Base-by-base conservation (phyloP, 2,113 vertebrate genomes). In the Bufo gargarizans region DNA sequence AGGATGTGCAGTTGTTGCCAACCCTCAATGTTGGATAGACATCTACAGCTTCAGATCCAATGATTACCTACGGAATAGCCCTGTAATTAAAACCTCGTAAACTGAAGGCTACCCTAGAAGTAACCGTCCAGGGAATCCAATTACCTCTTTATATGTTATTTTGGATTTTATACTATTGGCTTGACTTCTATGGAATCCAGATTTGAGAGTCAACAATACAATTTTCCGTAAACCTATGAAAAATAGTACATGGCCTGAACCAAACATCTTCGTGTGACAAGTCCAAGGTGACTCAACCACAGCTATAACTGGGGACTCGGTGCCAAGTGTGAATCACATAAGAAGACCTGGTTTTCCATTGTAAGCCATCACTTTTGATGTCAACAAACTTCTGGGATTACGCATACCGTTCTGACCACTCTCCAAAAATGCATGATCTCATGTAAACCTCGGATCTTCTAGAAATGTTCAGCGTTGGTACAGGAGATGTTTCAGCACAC, bases 181-280 rank as follows among this genome's bases (percentile, higher is more conserved):
- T 78, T 78, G 76, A 78, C 50, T 55, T n/a, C 76, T 78, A 22
- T 55, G 76, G 76, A 53, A 78, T 78, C 20, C n/a, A 50, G 50
- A n/a, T 19, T 4, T 3, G 20, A 50, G 47, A n/a, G 49, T 53
- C 74, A 53, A 53, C 49, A 56, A 78, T 74, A 47, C 4, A 74
- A 74, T 17, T 55, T 78, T 47, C 49, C n/a, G 50, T 55, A 78
- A 77, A 55, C 50, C 77, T 12, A 14, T 2, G 4, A 78, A 53
- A 55, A n/a, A 78, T 14, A 33, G 20, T 55, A 56, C 50, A 11
- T 13, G 56, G 10, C 19, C 50, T 8, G 49, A 74, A 78, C 50
- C 50, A 78, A 78, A 78, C 56, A 55, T 79, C 58, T 58, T 56
- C 12, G 58, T 79, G 77, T 79, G 17, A 79, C 53, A 14, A 33